These are phyloP conservation scores for Limnephilus marmoratus DNA, from an alignment of 2,888 invertebrate genomes.

Conservation along the genomic window DNA sequence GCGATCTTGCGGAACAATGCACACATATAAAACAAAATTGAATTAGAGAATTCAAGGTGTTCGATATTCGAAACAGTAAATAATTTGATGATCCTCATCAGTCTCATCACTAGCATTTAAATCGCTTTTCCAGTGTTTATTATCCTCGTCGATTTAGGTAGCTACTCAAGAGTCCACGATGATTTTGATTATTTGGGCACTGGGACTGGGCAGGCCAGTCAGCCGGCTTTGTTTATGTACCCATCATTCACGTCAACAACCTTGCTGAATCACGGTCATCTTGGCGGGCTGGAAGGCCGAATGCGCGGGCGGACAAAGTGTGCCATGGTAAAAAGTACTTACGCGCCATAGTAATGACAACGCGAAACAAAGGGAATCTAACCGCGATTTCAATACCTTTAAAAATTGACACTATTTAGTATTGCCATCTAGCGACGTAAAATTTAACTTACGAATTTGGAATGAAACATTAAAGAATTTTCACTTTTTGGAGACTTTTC, in stretches of 20 bases:
- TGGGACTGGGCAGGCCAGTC: background rate
- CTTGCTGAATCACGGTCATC: constrained; percentile 48
- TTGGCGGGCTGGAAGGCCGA: background rate
- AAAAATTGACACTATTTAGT: background rate
- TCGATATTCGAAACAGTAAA: background rate
- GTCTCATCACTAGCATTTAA: background rate
- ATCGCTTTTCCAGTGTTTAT: background rate
- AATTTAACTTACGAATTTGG: background rate
- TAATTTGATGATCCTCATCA: background rate
- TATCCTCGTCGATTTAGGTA: background rate
- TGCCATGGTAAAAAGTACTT: background rate
- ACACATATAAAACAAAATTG: background rate
- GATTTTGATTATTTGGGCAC: background rate
- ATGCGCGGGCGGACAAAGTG: background rate
- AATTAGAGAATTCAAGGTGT: background rate
- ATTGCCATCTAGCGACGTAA: background rate
- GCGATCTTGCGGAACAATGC: no score
- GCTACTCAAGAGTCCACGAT: background rate
- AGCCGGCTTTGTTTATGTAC: background rate
- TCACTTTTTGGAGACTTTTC: background rate
- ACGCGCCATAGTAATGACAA: background rate
- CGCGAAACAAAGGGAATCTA: background rate
- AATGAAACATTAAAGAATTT: background rate
- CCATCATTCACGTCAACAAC: constrained; percentile 52
- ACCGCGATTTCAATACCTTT: background rate